phyloP scores from a whole-genome alignment of 2,888 invertebrate genomes.

The Nyleta sp. region DNA sequence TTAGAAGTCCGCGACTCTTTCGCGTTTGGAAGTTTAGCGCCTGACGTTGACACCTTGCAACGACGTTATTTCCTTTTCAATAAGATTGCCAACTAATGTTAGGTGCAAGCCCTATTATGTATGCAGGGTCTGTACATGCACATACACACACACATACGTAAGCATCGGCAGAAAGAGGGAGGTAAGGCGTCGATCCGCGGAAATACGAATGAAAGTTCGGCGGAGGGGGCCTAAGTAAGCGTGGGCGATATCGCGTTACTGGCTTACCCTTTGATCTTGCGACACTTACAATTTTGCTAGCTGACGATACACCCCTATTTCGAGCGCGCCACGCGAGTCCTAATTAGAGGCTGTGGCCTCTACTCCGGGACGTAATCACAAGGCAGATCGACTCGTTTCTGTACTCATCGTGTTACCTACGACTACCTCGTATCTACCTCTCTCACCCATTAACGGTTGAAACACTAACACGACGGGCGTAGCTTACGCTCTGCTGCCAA shows the following conservation, averaged over 20 bases:
- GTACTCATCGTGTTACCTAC: slow-evolving; percentile 65
- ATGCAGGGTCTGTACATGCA: slow-evolving; percentile 14
- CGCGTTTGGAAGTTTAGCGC: slow-evolving; percentile 40
- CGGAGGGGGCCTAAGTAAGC: slow-evolving; percentile 63
- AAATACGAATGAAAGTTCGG: slow-evolving; percentile 55
- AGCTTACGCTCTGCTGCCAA: slow-evolving; percentile 54
- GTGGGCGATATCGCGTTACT: slow-evolving; percentile 82
- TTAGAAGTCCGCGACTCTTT: slow-evolving; percentile 35
- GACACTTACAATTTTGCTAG: slow-evolving; percentile 82
- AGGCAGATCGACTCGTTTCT: slow-evolving; percentile 66
- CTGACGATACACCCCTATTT: slow-evolving; percentile 82
- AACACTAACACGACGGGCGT: slow-evolving; percentile 57
- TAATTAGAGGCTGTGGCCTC: slow-evolving; percentile 81
- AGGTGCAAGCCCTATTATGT: slow-evolving; percentile 50
- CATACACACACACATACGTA: not conserved
- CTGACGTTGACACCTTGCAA: slow-evolving; percentile 65
- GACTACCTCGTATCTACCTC: slow-evolving; percentile 63
- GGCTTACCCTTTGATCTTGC: slow-evolving; percentile 81
- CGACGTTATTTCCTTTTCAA: slow-evolving; percentile 62
- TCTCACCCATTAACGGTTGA: slow-evolving; percentile 54
- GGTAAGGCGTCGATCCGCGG: slow-evolving; percentile 48
- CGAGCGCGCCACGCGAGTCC: slow-evolving; percentile 76
- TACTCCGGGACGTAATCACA: slow-evolving; percentile 66
- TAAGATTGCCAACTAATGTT: slow-evolving; percentile 55
- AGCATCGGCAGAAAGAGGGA: slow-evolving; percentile 22